phyloP scores from a whole-genome alignment of 1,140 invertebrate species.

The Leptinotarsa texana region DNA sequence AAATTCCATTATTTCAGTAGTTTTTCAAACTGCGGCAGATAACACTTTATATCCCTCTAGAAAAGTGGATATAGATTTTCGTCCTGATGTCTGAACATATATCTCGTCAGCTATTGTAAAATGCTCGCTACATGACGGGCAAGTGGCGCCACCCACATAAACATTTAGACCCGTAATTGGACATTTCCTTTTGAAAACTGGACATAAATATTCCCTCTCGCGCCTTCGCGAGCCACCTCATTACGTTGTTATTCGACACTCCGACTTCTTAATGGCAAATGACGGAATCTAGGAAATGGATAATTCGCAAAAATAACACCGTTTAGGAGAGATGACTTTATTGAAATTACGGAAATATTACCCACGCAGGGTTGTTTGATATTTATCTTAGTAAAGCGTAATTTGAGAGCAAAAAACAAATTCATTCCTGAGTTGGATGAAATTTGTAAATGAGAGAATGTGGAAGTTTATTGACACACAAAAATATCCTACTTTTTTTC shows the following conservation, averaged over 20 bases:
- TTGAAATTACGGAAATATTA: background rate
- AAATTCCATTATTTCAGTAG: too few relatives aligned
- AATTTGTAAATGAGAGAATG: too few relatives aligned
- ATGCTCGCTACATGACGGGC: background rate
- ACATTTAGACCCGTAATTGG: background rate
- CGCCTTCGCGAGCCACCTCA: slow-evolving; percentile 10
- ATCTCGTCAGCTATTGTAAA: too few relatives aligned
- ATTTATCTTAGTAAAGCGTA: background rate
- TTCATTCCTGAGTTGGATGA: too few relatives aligned
- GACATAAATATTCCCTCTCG: slow-evolving; percentile 5
- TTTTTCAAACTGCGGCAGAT: too few relatives aligned
- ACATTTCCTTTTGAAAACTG: slow-evolving; percentile 6
- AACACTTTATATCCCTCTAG: too few relatives aligned
- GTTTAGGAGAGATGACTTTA: background rate
- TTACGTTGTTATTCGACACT: slow-evolving; percentile 9
- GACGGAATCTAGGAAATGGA: slow-evolving; percentile 12
- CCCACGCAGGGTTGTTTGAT: background rate
- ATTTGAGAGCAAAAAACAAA: too few relatives aligned
- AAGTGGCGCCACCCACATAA: slow-evolving; percentile 15
- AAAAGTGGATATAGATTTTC: too few relatives aligned
- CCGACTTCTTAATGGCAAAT: slow-evolving; percentile 8
- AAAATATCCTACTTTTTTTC: too few relatives aligned
- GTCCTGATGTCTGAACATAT: too few relatives aligned
- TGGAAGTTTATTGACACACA: too few relatives aligned
- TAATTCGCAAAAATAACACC: slow-evolving; percentile 9